Percentiles rank a stretch among this genome's conserved stretches.
phyloP scores from a whole-genome alignment of 2,113 vertebrate species.

The Xiphophorus hellerii region DNA sequence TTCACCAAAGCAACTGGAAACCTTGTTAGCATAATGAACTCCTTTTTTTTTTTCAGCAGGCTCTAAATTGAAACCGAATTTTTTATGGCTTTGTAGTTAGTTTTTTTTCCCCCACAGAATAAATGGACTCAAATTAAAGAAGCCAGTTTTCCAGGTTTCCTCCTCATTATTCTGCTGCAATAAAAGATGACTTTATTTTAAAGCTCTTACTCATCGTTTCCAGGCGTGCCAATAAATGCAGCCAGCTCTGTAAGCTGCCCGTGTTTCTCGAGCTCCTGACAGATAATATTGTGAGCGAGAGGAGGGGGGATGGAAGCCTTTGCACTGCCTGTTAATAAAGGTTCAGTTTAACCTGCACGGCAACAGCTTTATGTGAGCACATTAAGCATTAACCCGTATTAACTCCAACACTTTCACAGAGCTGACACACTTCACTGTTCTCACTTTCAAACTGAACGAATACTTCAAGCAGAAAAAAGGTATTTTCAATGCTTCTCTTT shows the following conservation, averaged over 20 bases:
- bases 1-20: background rate
- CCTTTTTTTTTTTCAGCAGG: background rate
- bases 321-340: conserved; percentile 46
- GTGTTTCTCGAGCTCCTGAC: background rate
- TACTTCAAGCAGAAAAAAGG: conserved; percentile 49
- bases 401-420: conserved; percentile 49
- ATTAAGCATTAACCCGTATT: conserved; percentile 70
- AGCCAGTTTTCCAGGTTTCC: background rate
- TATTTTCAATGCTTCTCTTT: conserved; percentile 47
- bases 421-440: conserved; percentile 44
- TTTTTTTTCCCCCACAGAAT: background rate
- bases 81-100: background rate
- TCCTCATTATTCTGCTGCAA: background rate
- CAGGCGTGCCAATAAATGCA: too few relatives aligned
- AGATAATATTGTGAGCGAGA: background rate
- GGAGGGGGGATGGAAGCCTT: conserved; percentile 8
- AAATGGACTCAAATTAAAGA: background rate
- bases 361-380: conserved; percentile 54
- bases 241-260: background rate
- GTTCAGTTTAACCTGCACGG: conserved; percentile 53
- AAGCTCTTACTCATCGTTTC: background rate
- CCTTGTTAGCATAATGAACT: background rate
- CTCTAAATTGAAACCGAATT: background rate
- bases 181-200: background rate
- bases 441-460: conserved; percentile 53